Conservation (phyloP, 2,888 invertebrate genomes). For the Phlogophora meticulosa region DNA sequence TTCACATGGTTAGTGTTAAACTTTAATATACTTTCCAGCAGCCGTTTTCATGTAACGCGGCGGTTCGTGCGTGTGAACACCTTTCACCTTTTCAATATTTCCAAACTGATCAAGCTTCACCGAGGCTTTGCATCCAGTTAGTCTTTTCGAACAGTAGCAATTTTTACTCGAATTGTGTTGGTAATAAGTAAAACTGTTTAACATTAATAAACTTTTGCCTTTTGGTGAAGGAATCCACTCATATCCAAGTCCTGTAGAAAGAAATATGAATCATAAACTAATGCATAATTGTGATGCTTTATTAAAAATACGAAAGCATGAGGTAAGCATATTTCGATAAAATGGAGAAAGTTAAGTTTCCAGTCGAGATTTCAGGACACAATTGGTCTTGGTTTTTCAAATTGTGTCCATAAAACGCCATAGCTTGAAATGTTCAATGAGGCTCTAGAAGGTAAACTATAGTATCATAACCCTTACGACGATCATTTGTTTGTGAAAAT, state of each 20-base stretch:
- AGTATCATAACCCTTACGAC: no score
- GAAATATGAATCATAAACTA: neutral
- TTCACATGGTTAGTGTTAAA: neutral
- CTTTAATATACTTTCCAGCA: neutral
- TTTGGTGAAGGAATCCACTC: slow-evolving; percentile 20
- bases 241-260: slow-evolving; percentile 5
- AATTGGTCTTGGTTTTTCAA: no score
- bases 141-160: slow-evolving; percentile 24
- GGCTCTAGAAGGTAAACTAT: no score
- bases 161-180: slow-evolving; percentile 2
- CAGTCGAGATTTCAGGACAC: no score
- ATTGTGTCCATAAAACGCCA: no score
- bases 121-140: slow-evolving; percentile 33
- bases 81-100: slow-evolving; percentile 14
- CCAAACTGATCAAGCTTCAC: slow-evolving; percentile 27
- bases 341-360: no score
- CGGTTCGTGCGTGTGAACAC: slow-evolving; percentile 20
- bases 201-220: slow-evolving; percentile 25
- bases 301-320: no score
- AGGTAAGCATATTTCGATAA: no score
- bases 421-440: no score
- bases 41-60: slow-evolving; percentile 5
- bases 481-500: no score
- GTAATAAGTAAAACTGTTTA: slow-evolving; percentile 26
- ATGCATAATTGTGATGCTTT: neutral